These are phyloP conservation scores for Lobophora halterata DNA, from an alignment of 2,888 invertebrate species.

Conservation along the genomic window DNA sequence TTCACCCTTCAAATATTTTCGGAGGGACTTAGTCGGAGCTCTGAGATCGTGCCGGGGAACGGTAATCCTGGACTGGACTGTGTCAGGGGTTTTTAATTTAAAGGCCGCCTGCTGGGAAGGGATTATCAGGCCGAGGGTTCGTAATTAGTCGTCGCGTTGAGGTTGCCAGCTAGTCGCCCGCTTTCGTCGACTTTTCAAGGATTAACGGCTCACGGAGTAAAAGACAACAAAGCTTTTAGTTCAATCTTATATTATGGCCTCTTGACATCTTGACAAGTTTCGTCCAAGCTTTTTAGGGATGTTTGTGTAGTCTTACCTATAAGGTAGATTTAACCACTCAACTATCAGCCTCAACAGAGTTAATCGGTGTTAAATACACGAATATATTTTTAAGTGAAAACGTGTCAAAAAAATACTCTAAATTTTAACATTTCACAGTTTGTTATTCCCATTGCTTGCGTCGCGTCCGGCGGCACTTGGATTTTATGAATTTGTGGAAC, in stretches of 20 bases:
- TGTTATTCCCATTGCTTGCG: conserved; percentile 12
- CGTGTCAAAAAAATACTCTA: too few species aligned
- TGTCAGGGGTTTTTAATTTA: conserved; percentile 75
- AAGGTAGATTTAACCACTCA: too few species aligned
- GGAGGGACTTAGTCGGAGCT: conserved; percentile 39
- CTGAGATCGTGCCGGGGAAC: conserved; percentile 47
- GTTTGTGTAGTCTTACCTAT: neutral
- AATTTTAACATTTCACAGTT: too few species aligned
- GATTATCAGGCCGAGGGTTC: conserved; percentile 68
- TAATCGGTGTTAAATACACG: neutral
- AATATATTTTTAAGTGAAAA: neutral
- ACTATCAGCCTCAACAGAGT: neutral
- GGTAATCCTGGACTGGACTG: conserved; percentile 63
- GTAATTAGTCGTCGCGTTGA: conserved; percentile 69
- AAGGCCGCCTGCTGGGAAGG: conserved; percentile 73
- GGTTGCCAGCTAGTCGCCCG: conserved; percentile 47
- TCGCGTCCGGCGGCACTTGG: too few species aligned
- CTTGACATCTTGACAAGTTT: conserved; percentile 12
- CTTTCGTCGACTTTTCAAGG: conserved; percentile 48
- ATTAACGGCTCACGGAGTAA: conserved; percentile 43
- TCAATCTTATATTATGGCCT: conserved; percentile 25
- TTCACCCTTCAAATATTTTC: conserved; percentile 54
- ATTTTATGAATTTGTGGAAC: conserved; percentile 21
- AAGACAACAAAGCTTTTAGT: conserved; percentile 25
- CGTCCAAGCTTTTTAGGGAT: too few species aligned